Evolutionary conservation across 2,888 invertebrate species (phyloP), one percentile per base, ranked within the genome.

Genomic region (Carpatolechia fugitivella): DNA sequence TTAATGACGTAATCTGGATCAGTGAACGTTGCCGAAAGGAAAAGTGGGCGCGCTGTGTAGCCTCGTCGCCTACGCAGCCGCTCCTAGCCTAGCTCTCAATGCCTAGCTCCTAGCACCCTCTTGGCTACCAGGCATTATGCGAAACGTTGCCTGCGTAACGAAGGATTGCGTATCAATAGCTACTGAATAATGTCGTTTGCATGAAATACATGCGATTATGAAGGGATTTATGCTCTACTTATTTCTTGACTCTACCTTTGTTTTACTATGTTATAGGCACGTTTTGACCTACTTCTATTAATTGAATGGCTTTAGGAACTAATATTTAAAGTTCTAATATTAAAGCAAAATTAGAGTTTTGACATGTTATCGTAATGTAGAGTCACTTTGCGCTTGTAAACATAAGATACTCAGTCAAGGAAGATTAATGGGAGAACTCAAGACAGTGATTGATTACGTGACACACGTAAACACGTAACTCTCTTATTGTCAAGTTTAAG

Each of bases 1-100:
- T 31, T 48, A 64, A 72, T 89, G 87, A 89, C 86, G 89, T 89
- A 89, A 88, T 85, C 80, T 82, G 83, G 85, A 84, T 69, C 82
- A 75, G 83, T 81, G 84, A 85, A 82, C 78, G 84, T 78, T 70
- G 74, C 77, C 68, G 88, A 88, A 86, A 89, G 88, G 86, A 89
- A 87, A 87, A 88, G 89, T 89, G 86, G 87, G 87, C 88, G 86
- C 78, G 69, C 78, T 74, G 72, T 74, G 72, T 72, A 82, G 77
- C 86, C 87, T 87, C 84, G 87, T 72, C 80, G 76, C 89, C 88
- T 67, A 88, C 88, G 83, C 81, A 60, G 69, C 63, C 65, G 62
- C 71, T 72, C 66, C 69, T 69, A 68, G 6, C 3, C 24, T 24
- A 24, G 24, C 24, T 24, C 24, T 24, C 6, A 6, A 24, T 24